Base-by-base conservation (phyloP, 1,140 invertebrate species). In the Lordiphosa mommai region DNA sequence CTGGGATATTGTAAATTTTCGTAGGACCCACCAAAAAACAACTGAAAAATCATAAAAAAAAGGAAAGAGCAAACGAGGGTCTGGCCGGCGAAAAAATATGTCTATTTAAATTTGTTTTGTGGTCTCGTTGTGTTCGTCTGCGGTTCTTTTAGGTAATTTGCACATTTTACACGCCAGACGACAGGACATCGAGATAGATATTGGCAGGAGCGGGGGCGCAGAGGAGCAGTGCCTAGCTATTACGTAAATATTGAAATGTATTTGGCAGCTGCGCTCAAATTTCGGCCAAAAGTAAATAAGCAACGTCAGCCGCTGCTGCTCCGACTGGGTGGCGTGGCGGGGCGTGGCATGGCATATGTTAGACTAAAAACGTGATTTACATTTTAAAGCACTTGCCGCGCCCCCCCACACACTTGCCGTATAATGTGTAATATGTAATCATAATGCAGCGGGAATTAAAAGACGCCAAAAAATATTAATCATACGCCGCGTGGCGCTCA, bases 31-130 rank as follows among this genome's bases (percentile, higher is more conserved):
- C 29, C 33, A 61, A 80, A 71, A 53, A 80, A 55, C 66, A 61
- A 59, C 30, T 51, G 47, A 34, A 55, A 73, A 60, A 72, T 67
- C 73, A 52, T 60, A 80, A 65, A 79, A 73, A 68, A 23, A 10
- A n/a, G 8, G 32, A 29, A 7, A 38, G 36, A 33, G 48, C 37
- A 32, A 46, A 30, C 33, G n/a, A 30, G 30, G 34, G 47, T 49
- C 36, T 60, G 70, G 52, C 20, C 34, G 67, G 55, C 61, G 51
- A 72, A 84, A 84, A 84, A 84, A 84, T 84, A 84, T 84, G 77
- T 84, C 77, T 85, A 84, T 84, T 84, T 84, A 84, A 84, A 84
- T 84, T 84, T 84, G 77, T 84, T 84, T 84, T 84, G 77, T 85
- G 77, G 77, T 84, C 72, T 84, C 77, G 79, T 85, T 84, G 77